Evolutionary conservation across 2,113 vertebrate genomes (phyloP).

Genomic region (Nibea albiflora): DNA sequence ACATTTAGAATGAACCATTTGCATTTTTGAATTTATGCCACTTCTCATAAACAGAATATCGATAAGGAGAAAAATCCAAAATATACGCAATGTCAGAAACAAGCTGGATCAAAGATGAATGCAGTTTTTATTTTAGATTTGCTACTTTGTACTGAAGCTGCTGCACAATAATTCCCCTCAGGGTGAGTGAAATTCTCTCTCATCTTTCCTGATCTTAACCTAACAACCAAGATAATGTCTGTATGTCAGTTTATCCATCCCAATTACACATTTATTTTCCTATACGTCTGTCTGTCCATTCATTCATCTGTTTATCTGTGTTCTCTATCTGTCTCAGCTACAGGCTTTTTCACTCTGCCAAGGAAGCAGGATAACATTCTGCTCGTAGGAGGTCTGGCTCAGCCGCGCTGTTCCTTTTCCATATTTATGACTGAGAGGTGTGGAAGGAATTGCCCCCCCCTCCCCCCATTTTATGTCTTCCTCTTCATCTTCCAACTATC

Average conservation of each 20-base stretch:
- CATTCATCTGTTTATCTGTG: constrained; percentile 45
- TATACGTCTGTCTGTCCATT: constrained; percentile 17
- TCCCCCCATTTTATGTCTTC: constrained; percentile 56
- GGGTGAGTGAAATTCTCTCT: background rate
- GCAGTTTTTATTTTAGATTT: no score
- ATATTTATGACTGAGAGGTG: constrained; percentile 81
- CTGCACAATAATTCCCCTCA: background rate
- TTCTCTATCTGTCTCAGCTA: constrained; percentile 45
- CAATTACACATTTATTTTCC: background rate
- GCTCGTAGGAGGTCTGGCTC: constrained; percentile 80
- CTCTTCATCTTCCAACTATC: constrained; percentile 52
- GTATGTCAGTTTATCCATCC: background rate
- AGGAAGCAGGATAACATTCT: constrained; percentile 72
- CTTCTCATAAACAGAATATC: no score
- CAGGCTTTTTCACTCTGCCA: constrained; percentile 56
- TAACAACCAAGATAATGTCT: background rate
- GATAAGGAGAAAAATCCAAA: no score
- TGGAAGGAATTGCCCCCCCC: constrained; percentile 69
- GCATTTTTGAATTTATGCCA: no score
- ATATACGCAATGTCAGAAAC: no score
- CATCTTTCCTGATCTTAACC: background rate
- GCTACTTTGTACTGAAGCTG: background rate
- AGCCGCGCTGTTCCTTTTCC: constrained; percentile 73
- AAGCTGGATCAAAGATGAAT: no score
- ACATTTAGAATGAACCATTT: no score